Evolutionary conservation across 2,113 vertebrate genomes (phyloP), one percentile per base, ranked within the genome.

Genomic region (Atlantisia rogersi): DNA sequence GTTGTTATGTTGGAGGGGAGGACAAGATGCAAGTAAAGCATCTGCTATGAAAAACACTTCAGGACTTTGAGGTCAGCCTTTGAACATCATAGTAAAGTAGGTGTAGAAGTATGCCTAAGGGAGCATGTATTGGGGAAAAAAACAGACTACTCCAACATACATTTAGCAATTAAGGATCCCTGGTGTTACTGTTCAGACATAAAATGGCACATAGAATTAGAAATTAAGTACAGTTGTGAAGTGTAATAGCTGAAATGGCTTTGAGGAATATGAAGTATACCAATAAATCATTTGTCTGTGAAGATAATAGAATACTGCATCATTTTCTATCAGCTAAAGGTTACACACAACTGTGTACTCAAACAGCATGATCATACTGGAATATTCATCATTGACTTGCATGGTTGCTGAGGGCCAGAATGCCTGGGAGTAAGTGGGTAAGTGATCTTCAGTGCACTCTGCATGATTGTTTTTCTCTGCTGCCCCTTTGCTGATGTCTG

Each of bases 201-300:
- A 89, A 28, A 62, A 37, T 44, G 68, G n/a, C 75, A 82, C 50
- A 56, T 52, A 55, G 37, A 92, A 50, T 89, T 94, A 87, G 80
- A 94, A 95, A 97, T 84, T 95, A 65, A 88, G 77, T 80, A 50
- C 81, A 89, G 82, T 77, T 92, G 92, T 58, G 63, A 92, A 94
- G 82, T 81, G 60, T 78, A 95, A 82, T 93, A 87, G 40, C 82
- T 92, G 74, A 95, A 95, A 70, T 65, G 88, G 63, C 95, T 97
- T 88, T 92, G 91, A 93, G 92, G 94, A 95, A 95, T 95, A 95
- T 88, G 92, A 97, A 95, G 68, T 92, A 92, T 87, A 89, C 89
- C 82, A 96, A 92, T 98, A 97, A 97, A 97, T 98, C 97, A 97
- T 79, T 94, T 98, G 96, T 96, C 94, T 92, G 59, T 78, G 84